These are phyloP conservation scores for Encarsia formosa DNA, from an alignment of 2,888 invertebrate genomes.

Conservation along the genomic window DNA sequence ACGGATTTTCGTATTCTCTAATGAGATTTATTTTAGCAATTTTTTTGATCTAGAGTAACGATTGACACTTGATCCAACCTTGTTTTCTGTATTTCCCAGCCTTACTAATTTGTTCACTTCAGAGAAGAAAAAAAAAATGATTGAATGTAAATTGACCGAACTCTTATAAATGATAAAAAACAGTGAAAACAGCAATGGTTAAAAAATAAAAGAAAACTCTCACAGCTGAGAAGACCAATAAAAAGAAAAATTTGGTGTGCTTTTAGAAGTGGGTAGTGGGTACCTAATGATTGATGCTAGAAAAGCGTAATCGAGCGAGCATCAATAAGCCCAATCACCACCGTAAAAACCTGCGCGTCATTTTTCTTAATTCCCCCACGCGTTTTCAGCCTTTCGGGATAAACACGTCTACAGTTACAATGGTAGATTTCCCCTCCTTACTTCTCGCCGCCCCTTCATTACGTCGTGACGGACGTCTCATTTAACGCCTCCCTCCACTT, in stretches of 20 bases:
- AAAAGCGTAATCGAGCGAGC: constrained; percentile 14
- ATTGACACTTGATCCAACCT: too few species aligned
- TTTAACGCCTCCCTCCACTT: constrained; percentile 19
- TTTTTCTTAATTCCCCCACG: constrained; percentile 25
- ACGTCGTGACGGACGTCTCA: constrained; percentile 19
- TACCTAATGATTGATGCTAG: constrained; percentile 12
- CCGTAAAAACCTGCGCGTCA: constrained; percentile 20
- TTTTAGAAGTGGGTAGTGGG: too few species aligned
- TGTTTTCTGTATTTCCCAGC: too few species aligned
- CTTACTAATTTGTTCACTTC: too few species aligned
- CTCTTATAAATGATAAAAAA: too few species aligned
- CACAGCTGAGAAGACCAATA: neutral
- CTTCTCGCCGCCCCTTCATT: constrained; percentile 5
- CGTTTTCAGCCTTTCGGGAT: constrained; percentile 7
- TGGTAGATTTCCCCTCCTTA: neutral
- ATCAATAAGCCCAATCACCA: constrained; percentile 18
- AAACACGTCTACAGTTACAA: constrained; percentile 12
- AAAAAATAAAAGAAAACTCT: neutral
- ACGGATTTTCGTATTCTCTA: too few species aligned
- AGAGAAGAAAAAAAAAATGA: too few species aligned
- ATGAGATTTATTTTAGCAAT: too few species aligned
- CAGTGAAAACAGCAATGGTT: neutral
- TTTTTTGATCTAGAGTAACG: too few species aligned
- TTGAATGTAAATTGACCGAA: too few species aligned
- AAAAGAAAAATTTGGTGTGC: too few species aligned